These are phyloP conservation scores for Halictus rubicundus DNA, from an alignment of 1,140 invertebrate species.

Conservation along the genomic window DNA sequence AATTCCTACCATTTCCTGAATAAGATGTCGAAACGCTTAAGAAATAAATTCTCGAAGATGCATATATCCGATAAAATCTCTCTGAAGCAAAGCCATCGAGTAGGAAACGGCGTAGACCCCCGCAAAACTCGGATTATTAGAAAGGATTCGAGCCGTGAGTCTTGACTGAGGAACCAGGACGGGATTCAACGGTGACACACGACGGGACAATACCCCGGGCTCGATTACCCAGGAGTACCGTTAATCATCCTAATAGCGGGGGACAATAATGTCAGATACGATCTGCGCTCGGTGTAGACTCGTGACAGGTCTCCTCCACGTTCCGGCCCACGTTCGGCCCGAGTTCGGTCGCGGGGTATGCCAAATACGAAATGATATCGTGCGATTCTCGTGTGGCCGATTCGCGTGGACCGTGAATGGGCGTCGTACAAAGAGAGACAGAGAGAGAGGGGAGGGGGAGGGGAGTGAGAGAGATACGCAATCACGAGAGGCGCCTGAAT, in stretches of 20 bases:
- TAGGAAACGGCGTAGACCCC: too few relatives aligned
- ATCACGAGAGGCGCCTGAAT: slow-evolving; percentile 56
- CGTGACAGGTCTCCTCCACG: slow-evolving; percentile 42
- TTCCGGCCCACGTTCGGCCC: slow-evolving; percentile 29
- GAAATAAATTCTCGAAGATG: too few relatives aligned
- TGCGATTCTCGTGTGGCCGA: not conserved
- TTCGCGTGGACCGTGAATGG: slow-evolving; percentile 6
- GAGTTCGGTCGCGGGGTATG: not conserved
- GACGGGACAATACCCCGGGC: slow-evolving; percentile 56
- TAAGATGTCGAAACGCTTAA: too few relatives aligned
- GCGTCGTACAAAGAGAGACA: slow-evolving; percentile 34
- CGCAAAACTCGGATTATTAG: not conserved
- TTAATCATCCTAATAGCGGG: slow-evolving; percentile 63
- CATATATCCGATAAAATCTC: too few relatives aligned
- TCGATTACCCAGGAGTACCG: slow-evolving; percentile 61
- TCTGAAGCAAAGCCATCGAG: too few relatives aligned
- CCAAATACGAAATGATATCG: slow-evolving; percentile 25
- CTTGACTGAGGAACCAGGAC: slow-evolving; percentile 17
- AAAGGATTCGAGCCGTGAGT: not conserved
- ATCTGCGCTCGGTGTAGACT: slow-evolving; percentile 51
- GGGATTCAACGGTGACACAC: slow-evolving; percentile 55
- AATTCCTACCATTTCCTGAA: too few relatives aligned
- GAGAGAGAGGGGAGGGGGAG: too few relatives aligned
- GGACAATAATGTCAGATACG: slow-evolving; percentile 59
- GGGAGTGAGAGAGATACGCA: not conserved